Evolutionary conservation across 2,113 vertebrate species (phyloP).

Genomic region (Riparia riparia): DNA sequence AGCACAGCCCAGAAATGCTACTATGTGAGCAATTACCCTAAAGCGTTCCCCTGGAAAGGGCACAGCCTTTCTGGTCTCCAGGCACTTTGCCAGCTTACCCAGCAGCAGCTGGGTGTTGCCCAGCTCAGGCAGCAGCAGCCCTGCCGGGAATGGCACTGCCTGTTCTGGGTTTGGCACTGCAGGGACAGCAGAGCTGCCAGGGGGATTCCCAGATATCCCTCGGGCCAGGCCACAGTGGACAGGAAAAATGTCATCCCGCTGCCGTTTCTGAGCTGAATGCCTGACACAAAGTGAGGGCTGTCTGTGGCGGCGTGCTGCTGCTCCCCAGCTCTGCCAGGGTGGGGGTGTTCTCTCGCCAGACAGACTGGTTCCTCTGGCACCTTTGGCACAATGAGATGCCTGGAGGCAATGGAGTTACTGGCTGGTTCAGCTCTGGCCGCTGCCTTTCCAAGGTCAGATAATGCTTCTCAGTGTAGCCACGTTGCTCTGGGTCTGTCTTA

Average conservation of each 20-base stretch:
- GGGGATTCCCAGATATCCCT: background rate
- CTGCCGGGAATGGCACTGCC: background rate
- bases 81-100: background rate
- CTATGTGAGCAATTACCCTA: background rate
- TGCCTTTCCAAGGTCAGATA: background rate
- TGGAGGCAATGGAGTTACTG: background rate
- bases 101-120: background rate
- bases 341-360: background rate
- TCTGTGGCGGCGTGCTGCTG: rapidly evolving
- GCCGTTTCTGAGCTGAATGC: background rate
- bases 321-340: background rate
- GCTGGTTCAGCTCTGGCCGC: background rate
- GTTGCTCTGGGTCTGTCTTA: background rate
- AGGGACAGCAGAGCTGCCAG: background rate
- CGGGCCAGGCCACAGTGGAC: background rate
- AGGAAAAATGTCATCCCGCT: background rate
- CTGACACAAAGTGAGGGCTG: background rate
- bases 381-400: background rate
- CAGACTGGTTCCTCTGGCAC: background rate
- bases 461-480: rapidly evolving
- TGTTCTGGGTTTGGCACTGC: background rate
- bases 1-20: background rate
- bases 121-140: background rate
- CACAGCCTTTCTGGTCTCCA: background rate
- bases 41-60: background rate